phyloP scores from a whole-genome alignment of 2,888 invertebrate species.

The Clunio marinus region DNA sequence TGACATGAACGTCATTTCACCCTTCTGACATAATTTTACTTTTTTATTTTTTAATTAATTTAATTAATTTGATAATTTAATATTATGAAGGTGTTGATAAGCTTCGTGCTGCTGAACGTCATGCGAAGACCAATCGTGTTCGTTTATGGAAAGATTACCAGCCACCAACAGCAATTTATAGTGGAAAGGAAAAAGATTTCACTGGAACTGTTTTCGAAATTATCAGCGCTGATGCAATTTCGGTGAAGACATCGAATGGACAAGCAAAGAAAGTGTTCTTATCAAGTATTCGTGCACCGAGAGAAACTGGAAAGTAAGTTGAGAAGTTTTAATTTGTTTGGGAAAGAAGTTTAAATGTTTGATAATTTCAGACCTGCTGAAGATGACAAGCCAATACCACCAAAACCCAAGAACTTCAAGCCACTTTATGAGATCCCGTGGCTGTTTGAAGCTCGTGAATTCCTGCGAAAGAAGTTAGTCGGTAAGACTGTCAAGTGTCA shows the following conservation, averaged over 20 bases:
- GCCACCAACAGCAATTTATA: slow-evolving; percentile 66
- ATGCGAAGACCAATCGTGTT: slow-evolving; percentile 80
- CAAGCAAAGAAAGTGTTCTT: slow-evolving; percentile 87
- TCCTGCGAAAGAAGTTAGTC: slow-evolving; percentile 88
- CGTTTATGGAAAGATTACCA: slow-evolving; percentile 91
- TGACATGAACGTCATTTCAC: slow-evolving; percentile 48
- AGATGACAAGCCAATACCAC: slow-evolving; percentile 54
- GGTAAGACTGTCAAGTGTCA: slow-evolving; percentile 90
- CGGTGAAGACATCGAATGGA: slow-evolving; percentile 75
- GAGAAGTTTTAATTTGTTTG: slow-evolving; percentile 14
- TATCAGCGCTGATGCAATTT: slow-evolving; percentile 88
- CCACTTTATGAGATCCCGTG: slow-evolving; percentile 97
- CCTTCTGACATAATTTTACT: slow-evolving; percentile 45
- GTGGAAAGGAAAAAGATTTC: slow-evolving; percentile 77
- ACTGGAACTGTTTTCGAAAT: slow-evolving; percentile 82
- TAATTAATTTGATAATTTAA: neutral
- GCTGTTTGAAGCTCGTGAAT: slow-evolving; percentile 98
- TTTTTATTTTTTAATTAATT: neutral
- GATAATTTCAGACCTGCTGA: neutral
- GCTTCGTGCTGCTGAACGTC: slow-evolving; percentile 76
- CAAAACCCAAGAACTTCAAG: slow-evolving; percentile 70
- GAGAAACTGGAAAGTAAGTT: slow-evolving; percentile 55
- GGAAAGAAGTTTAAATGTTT: neutral
- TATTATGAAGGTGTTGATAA: slow-evolving; percentile 64
- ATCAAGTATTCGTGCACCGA: slow-evolving; percentile 91